Percentiles rank a stretch among this genome's conserved stretches.
These are phyloP conservation scores for Barnardius zonarius DNA, from an alignment of 2,113 vertebrate genomes.

Conservation along the genomic window DNA sequence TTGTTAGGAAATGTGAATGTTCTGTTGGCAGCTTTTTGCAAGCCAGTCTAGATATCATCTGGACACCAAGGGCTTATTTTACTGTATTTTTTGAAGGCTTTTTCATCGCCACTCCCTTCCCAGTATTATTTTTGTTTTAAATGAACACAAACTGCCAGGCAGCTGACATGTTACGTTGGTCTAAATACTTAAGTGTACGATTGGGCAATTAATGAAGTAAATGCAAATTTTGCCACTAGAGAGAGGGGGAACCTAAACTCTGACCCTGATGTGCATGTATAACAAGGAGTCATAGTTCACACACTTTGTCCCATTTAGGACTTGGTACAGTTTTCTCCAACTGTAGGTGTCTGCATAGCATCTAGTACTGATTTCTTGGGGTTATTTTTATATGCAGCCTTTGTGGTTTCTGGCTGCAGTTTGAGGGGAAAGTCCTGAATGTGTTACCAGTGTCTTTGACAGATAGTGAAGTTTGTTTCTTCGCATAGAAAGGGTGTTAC, in stretches of 20 bases:
- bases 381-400: neutral
- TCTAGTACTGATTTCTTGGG: neutral
- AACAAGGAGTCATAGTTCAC: neutral
- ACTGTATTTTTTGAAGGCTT: neutral
- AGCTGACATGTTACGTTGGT: neutral
- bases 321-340: neutral
- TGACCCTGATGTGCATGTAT: neutral
- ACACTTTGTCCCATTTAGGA: neutral
- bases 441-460: neutral
- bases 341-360: neutral
- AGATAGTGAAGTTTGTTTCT: neutral
- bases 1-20: neutral
- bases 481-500: neutral
- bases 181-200: neutral
- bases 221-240: neutral
- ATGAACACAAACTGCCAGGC: neutral
- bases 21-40: conserved; percentile 8
- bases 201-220: neutral
- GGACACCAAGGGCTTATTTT: neutral
- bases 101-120: neutral
- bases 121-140: neutral
- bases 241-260: neutral
- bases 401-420: neutral
- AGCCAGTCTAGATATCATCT: neutral
- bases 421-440: neutral